Evolutionary conservation across 1,140 invertebrate genomes (phyloP), one percentile per base, ranked within the genome.

Genomic region (Drosophila seguyi): DNA sequence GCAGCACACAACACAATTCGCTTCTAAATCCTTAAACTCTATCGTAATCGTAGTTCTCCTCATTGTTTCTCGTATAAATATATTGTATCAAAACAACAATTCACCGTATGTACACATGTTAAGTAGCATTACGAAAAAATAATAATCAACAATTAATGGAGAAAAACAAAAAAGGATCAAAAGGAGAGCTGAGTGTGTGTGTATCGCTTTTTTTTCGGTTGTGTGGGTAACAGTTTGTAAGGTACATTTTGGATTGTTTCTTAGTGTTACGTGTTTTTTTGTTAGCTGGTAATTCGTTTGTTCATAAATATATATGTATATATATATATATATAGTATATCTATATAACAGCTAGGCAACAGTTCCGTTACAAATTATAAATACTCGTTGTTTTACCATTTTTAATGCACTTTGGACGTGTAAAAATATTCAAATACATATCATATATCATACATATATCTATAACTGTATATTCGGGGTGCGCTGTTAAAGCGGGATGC

Each of bases 61-160:
- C 45, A 63, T 18, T 14, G 57, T n/a, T 67, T 66, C 41, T 58
- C 56, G 48, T 69, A 78, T 78, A 84, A 63, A 85, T 85, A 86
- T 86, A 63, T 86, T 39, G 72, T 85, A 85, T 87, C 84, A 88
- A 87, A 88, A 87, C 80, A 88, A 79, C 86, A 88, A 88, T 85
- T 87, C 75, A 82, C 66, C 66, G 80, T 78, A 62, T 78, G 67
- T 67, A 58, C 59, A 60, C 29, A 50, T n/a, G n/a, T n/a, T 59
- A 53, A 58, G 44, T 78, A 78, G 61, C 66, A 62, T 68, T 62
- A 62, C 45, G 55, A 77, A 76, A 86, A 85, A 85, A 85, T 69
- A 82, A 72, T 71, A 52, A 74, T 61, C 56, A 74, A 73, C 57
- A 74, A 74, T n/a, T 39, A 75, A 52, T 36, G n/a, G n/a, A 10